These are phyloP conservation scores for Poecile montanus DNA, from an alignment of 2,797 vertebrate species.

Conservation along the genomic window DNA sequence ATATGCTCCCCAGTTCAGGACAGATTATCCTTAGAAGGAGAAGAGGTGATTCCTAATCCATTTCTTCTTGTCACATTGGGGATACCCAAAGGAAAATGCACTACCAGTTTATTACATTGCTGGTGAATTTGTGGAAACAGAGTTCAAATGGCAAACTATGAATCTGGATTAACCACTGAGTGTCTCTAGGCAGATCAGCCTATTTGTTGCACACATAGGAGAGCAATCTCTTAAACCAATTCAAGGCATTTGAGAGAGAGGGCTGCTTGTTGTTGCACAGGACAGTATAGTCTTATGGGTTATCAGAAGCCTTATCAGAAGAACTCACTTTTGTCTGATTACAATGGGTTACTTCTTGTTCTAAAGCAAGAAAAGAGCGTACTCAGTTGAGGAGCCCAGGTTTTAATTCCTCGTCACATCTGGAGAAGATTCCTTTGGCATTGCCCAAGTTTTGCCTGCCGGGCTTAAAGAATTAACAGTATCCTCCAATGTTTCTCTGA, in stretches of 20 bases:
- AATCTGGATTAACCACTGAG: background rate
- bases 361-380: background rate
- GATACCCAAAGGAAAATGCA: background rate
- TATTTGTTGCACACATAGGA: background rate
- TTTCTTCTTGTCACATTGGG: background rate
- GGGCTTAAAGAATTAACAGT: background rate
- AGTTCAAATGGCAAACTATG: background rate
- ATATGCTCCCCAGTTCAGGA: background rate
- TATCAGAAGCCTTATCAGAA: background rate
- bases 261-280: rapidly evolving
- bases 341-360: background rate
- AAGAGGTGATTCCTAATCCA: background rate
- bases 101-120: background rate
- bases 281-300: background rate
- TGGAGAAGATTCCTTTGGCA: background rate
- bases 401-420: background rate
- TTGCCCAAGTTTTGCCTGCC: background rate
- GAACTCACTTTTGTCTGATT: background rate
- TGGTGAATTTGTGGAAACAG: background rate
- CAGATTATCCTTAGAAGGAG: background rate
- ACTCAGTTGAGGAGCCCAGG: background rate
- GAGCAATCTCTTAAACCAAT: background rate
- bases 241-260: background rate
- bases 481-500: background rate
- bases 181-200: background rate